Evolutionary conservation across 2,888 invertebrate species (phyloP), one percentile per base, ranked within the genome.

Genomic region (Noctua fimbriata): DNA sequence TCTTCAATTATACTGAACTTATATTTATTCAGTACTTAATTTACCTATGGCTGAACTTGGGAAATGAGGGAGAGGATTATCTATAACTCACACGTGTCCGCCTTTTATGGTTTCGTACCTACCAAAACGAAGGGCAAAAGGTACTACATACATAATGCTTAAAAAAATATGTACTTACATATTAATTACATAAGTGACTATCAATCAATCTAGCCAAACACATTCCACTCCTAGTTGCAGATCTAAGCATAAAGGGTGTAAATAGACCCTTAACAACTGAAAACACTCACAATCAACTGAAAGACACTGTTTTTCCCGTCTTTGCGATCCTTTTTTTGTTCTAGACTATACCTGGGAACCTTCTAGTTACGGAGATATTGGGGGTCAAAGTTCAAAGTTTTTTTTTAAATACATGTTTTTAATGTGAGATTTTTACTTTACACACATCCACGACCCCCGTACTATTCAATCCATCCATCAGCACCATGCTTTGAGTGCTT

Each of bases 31-130:
- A 55, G 60, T 66, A 84, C 70, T 67, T 71, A 47, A 71, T 67
- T 83, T 71, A 66, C 52, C 44, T 84, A 70, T 32, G 24, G 66
- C 49, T 71, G 66, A 81, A 82, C 84, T 79, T 84, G 60, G 60
- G 28, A 16, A 71, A 81, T 58, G 73, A 73, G 52, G 47, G 66
- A 2, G 32, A 36, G 49, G 74, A 83, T 85, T 83, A 83, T 63
- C 47, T 79, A 55, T 60, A 36, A 32, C 24, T 9, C n/a, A 67
- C 73, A 52, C 73, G 73, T 73, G 58, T 16, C 36, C 2, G 4
- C 24, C 65, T 84, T 83, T 21, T 79, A 67, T 49, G 82, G 82
- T 63, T 84, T 83, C 82, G 7, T 84, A 73, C 47, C 36, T 52
- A 76, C 47, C 1, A 52, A 74, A 79, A 28, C 5, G 41, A 71